Percentiles rank a stretch among this genome's conserved stretches.
Evolutionary conservation across 1,140 invertebrate genomes (phyloP).

Genomic region (Agrilus planipennis): DNA sequence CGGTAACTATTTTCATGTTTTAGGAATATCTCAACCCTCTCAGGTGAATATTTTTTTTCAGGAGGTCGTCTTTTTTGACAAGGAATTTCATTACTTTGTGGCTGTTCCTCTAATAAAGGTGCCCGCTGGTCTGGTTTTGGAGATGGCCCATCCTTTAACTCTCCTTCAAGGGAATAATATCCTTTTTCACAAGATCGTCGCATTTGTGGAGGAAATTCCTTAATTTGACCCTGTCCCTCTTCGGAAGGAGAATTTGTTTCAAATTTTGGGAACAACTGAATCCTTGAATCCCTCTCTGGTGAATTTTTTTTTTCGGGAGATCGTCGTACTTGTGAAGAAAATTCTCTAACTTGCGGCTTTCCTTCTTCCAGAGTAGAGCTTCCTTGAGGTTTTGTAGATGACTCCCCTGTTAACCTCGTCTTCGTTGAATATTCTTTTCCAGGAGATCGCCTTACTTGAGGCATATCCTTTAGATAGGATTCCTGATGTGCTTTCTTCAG

Average conservation of each 20-base stretch:
- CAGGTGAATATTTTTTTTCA: too few relatives aligned
- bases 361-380: too few relatives aligned
- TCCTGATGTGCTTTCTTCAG: too few relatives aligned
- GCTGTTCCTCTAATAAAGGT: constrained; percentile 6
- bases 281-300: neutral
- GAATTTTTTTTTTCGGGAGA: constrained; percentile 13
- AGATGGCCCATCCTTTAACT: too few relatives aligned
- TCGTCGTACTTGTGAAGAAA: constrained; percentile 15
- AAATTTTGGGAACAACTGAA: neutral
- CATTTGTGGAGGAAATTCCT: constrained; percentile 19
- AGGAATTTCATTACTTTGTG: too few relatives aligned
- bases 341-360: constrained; percentile 8
- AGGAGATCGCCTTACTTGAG: constrained; percentile 15
- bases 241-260: neutral
- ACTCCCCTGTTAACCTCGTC: too few relatives aligned
- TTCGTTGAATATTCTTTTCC: constrained; percentile 14
- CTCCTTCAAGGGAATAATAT: neutral
- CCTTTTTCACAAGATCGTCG: constrained; percentile 19
- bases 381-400: constrained; percentile 8
- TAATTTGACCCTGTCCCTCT: too few relatives aligned
- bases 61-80: too few relatives aligned
- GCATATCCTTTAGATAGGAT: too few relatives aligned
- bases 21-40: too few relatives aligned
- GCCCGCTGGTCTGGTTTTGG: neutral
- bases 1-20: too few relatives aligned